phyloP scores from a whole-genome alignment of 2,113 vertebrate genomes.

The Planiliza haematocheilus region DNA sequence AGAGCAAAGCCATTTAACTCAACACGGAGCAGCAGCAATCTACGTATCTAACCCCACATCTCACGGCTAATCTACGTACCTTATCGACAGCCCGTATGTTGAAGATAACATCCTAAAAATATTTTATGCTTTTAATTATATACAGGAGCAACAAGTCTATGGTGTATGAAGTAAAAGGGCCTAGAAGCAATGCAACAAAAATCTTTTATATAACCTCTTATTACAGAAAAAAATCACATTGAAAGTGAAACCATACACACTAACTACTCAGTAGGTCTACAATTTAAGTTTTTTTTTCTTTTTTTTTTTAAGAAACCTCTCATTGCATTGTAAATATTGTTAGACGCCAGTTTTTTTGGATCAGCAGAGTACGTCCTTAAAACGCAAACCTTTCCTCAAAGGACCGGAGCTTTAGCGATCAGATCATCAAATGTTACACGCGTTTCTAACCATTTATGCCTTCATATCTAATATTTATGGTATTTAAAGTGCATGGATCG shows the following conservation, averaged over 20 bases:
- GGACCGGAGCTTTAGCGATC: constrained; percentile 2
- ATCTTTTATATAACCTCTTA: constrained; percentile 50
- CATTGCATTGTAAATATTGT: constrained; percentile 42
- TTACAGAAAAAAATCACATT: constrained; percentile 15
- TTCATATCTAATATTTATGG: constrained; percentile 45
- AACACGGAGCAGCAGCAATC: constrained; percentile 41
- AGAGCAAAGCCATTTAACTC: constrained; percentile 52
- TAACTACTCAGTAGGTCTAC: constrained; percentile 1
- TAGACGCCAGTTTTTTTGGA: constrained; percentile 17
- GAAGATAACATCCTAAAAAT: constrained; percentile 29
- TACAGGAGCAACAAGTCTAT: constrained; percentile 31
- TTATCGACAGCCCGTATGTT: constrained; percentile 36
- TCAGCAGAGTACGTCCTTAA: background rate
- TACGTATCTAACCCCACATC: constrained; percentile 30
- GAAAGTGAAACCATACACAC: constrained; percentile 15
- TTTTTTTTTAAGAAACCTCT: constrained; percentile 13
- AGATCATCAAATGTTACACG: constrained; percentile 28
- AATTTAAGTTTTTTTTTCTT: constrained; percentile 16
- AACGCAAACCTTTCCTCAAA: constrained; percentile 20
- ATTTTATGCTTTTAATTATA: constrained; percentile 65
- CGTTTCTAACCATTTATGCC: constrained; percentile 32
- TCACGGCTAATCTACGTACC: constrained; percentile 38
- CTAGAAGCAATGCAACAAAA: constrained; percentile 14
- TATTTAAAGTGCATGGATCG: constrained; percentile 21
- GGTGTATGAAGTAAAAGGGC: constrained; percentile 57